Evolutionary conservation across 1,140 invertebrate genomes (phyloP), one percentile per base, ranked within the genome.

Genomic region (Micrasema longulum): DNA sequence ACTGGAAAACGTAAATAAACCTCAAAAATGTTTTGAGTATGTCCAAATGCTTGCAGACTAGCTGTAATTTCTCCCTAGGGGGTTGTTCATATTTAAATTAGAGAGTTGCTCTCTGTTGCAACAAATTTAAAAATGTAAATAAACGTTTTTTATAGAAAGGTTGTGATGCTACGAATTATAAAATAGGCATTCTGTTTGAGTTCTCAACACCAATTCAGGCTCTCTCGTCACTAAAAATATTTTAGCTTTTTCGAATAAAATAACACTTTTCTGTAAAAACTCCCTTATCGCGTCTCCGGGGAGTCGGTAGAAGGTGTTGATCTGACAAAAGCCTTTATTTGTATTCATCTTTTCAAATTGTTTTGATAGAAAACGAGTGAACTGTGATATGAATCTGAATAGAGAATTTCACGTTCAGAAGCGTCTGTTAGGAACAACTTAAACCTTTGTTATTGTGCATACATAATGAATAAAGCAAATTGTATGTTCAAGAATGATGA

Each of bases 271-370:
- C 48, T 9, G 0, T 23, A 20, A 52, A 52, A 20, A 3, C 20
- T 20, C 16, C 20, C 16, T 52, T 52, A 23, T 52, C 48, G 12
- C 48, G 12, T 20, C 1, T 10, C 16, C 14, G 47, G 11, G 12
- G 48, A 23, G 6, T n/a, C n/a, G n/a, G n/a, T n/a, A n/a, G n/a
- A n/a, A 23, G 48, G 48, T 52, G 48, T 52, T 52, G 48, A 52
- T 52, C 48, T 52, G 48, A 52, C 48, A 52, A 52, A 52, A 23
- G 48, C 16, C 23, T 18, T 52, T 52, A 52, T 52, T 52, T 52
- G 48, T 52, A 52, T 52, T 52, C 48, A 52, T 52, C 48, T 52
- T 52, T 23, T 52, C 48, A 52, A 52, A 52, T 52, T 52, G 48
- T 52, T 23, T 52, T 52, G 48, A 52, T 52, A 52, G 48, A 52